Evolutionary conservation across 2,888 invertebrate species (phyloP), one percentile per base, ranked within the genome.

Genomic region (Dorcus parallelipipedus): DNA sequence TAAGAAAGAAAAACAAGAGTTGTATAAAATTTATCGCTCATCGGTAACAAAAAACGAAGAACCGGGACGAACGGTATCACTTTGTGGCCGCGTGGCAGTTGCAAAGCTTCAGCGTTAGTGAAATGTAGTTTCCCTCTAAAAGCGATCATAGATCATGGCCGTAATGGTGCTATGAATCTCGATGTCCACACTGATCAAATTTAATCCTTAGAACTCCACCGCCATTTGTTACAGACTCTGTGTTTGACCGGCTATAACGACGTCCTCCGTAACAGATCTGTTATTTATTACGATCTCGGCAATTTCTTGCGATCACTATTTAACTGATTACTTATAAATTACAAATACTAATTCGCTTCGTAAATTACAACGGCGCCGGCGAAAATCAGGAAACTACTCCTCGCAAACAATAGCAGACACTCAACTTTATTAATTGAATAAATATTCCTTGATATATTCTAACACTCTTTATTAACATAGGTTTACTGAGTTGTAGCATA

Each of bases 121-220:
- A 69, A 69, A 67, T 68, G 71, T 69, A 68, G 69, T 65, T 73
- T 69, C 71, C 73, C 71, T 74, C 76, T 75, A 76, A 76, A 78
- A 77, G 77, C 69, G 73, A 72, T 75, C 75, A 73, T 78, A 78
- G 73, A 78, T 78, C 78, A 78, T 78, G 73, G 73, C 68, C 71
- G 76, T 78, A 79, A 79, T 79, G 79, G 79, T 74, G 76, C 79
- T 77, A 79, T 79, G 79, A 78, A 79, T 79, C 79, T 78, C 75
- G 76, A 77, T 77, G 78, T 78, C 78, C 77, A 73, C 78, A 75
- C 76, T 78, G 79, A 79, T 79, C 79, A 78, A 79, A 79, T 78
- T 78, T 78, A 78, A 79, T 78, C 77, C 75, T 77, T 74, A 73
- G 75, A 76, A 76, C 75, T 75, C 69, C 63, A 64, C 69, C 64